Conservation (phyloP, 2,797 vertebrate species). For the Sciurus vulgaris region DNA sequence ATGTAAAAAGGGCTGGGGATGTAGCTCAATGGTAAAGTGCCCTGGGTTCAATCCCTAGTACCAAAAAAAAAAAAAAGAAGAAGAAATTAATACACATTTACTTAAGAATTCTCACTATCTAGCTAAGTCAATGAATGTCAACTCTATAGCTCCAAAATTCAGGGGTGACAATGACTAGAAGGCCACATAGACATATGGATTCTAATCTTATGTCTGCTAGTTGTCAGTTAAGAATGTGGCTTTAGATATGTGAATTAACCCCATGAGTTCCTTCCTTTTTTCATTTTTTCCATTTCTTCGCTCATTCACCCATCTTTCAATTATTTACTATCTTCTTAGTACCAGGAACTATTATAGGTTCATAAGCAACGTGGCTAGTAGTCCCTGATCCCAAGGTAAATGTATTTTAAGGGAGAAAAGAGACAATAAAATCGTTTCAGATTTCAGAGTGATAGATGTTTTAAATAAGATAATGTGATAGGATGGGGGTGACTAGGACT, state of each 20-base stretch:
- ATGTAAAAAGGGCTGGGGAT: too few species aligned
- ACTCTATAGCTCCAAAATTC: not conserved
- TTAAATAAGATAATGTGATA: slow-evolving; percentile 10
- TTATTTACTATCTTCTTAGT: not conserved
- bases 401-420: not conserved
- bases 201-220: not conserved
- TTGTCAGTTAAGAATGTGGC: slow-evolving; percentile 2
- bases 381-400: not conserved
- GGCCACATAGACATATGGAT: not conserved
- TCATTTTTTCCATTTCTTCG: not conserved
- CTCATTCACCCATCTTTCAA: not conserved
- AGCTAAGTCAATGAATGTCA: not conserved
- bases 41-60: too few species aligned
- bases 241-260: not conserved
- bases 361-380: not conserved
- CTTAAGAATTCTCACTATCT: slow-evolving; percentile 9
- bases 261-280: not conserved
- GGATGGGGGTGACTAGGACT: not conserved
- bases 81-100: slow-evolving; percentile 10
- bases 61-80: too few species aligned
- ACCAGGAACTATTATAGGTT: not conserved
- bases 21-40: too few species aligned
- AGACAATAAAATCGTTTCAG: slow-evolving; percentile 1
- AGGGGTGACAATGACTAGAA: slow-evolving; percentile 1
- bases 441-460: not conserved